Conservation (phyloP, 2,888 invertebrate species). For the Adelphocoris suturalis region DNA sequence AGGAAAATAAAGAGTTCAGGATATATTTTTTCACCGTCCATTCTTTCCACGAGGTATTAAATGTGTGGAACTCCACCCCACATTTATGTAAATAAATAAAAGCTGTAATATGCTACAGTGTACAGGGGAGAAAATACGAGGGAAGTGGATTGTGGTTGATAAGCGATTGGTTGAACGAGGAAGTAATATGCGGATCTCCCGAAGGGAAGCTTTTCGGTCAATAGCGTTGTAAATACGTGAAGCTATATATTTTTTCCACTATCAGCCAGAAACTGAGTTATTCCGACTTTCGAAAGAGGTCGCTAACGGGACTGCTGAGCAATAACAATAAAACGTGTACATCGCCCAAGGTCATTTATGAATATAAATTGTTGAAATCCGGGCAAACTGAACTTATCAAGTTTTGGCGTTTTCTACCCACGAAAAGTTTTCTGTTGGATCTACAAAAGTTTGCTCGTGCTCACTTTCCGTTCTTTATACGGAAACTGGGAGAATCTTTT, state of each 20-base stretch:
- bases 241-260: slow-evolving; percentile 1
- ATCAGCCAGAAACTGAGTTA: slow-evolving; percentile 18
- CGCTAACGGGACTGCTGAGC: neutral
- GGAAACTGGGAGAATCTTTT: neutral
- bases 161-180: slow-evolving; percentile 24
- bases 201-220: slow-evolving; percentile 7
- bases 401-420: neutral
- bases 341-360: neutral
- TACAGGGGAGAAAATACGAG: neutral
- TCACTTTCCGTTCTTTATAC: neutral
- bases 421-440: neutral
- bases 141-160: slow-evolving; percentile 26
- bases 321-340: slow-evolving; percentile 25
- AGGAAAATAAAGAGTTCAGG: neutral
- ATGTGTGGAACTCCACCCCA: neutral
- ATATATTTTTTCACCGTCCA: neutral
- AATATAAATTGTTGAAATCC: slow-evolving; percentile 13
- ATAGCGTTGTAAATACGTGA: slow-evolving; percentile 9
- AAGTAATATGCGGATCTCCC: slow-evolving; percentile 19
- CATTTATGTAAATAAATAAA: neutral
- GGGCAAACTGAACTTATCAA: neutral
- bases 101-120: neutral
- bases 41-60: neutral
- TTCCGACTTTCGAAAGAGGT: neutral
- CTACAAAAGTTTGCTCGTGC: neutral